A percentile compares a stretch with the other conserved stretches of the same genome.
phyloP scores from a whole-genome alignment of 2,797 vertebrate genomes.

The Sus cebifrons region DNA sequence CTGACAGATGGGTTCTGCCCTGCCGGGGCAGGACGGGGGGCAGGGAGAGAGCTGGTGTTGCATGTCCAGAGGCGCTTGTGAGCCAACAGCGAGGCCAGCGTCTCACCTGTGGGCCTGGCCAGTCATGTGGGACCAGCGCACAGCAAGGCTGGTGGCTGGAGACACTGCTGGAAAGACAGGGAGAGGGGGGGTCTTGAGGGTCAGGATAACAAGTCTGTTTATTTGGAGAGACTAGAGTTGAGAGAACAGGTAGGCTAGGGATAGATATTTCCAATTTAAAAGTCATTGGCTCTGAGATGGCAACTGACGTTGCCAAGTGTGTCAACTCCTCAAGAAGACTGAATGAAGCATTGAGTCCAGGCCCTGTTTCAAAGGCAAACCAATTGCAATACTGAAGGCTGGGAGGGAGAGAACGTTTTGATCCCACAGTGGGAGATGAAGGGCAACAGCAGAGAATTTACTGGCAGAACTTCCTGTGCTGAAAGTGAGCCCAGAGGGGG shows the following conservation, averaged over 20 bases:
- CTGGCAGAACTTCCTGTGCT: background rate
- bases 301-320: background rate
- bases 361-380: background rate
- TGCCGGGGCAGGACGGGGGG: background rate
- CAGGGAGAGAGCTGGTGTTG: background rate
- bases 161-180: fast-evolving
- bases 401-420: background rate
- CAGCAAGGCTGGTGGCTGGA: background rate
- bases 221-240: background rate
- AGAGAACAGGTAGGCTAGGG: fast-evolving
- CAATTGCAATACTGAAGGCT: background rate
- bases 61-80: background rate
- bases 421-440: background rate
- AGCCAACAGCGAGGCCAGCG: background rate
- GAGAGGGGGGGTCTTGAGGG: background rate
- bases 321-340: background rate
- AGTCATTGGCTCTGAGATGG: background rate
- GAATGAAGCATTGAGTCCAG: background rate
- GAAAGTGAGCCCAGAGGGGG: background rate
- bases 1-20: background rate
- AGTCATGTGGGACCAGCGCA: background rate
- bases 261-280: background rate
- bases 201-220: background rate
- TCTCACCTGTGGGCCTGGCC: background rate
- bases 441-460: background rate